A percentile compares a stretch with the other conserved stretches of the same genome.
Evolutionary conservation across 2,888 invertebrate genomes (phyloP).

Genomic region (Cyclophora punctaria): DNA sequence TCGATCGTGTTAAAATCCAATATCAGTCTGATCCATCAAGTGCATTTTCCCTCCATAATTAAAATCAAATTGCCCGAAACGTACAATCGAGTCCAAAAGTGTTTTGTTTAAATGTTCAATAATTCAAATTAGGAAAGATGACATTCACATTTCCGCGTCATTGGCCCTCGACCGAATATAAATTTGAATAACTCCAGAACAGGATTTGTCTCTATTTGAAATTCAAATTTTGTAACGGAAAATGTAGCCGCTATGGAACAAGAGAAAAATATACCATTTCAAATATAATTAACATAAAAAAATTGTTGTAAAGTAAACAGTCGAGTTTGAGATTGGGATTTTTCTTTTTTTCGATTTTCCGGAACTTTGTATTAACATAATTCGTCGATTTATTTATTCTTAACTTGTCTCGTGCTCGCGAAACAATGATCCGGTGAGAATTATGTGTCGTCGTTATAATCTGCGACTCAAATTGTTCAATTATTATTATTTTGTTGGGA

Average conservation of each 20-base stretch:
- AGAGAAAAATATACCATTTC: constrained; percentile 55
- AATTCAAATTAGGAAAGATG: constrained; percentile 49
- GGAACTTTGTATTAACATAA: constrained; percentile 27
- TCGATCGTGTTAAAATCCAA: too few relatives aligned
- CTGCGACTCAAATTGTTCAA: too few relatives aligned
- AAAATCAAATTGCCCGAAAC: not conserved
- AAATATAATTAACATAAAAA: constrained; percentile 62
- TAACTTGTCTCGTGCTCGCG: constrained; percentile 7
- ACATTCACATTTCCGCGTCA: constrained; percentile 58
- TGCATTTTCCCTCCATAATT: too few relatives aligned
- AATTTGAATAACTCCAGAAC: constrained; percentile 56
- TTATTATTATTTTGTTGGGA: too few relatives aligned
- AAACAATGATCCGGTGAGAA: constrained; percentile 3
- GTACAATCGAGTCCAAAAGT: constrained; percentile 35
- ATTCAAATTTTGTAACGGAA: constrained; percentile 57
- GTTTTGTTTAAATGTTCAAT: constrained; percentile 40
- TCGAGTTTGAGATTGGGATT: constrained; percentile 34
- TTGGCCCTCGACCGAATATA: constrained; percentile 55
- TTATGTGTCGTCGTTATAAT: too few relatives aligned
- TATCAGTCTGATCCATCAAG: too few relatives aligned
- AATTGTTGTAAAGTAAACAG: constrained; percentile 42
- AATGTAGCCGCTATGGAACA: constrained; percentile 48
- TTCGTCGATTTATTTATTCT: constrained; percentile 23
- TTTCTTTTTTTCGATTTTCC: constrained; percentile 25
- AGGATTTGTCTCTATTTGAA: constrained; percentile 61